These are phyloP conservation scores for Sebastes trivittatus DNA, from an alignment of 2,797 vertebrate species.

Conservation along the genomic window DNA sequence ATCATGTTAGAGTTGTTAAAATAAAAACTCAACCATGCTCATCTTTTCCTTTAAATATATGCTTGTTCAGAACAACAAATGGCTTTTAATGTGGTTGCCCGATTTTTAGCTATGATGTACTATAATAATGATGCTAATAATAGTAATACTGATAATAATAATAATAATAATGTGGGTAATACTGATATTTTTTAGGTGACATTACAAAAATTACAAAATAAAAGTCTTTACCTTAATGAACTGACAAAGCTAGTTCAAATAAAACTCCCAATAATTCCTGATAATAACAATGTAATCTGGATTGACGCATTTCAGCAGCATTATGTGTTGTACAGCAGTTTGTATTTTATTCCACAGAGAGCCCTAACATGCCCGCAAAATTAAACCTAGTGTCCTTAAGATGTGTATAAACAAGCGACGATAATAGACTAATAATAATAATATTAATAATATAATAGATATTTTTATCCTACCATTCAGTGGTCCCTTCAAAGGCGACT, in stretches of 20 bases:
- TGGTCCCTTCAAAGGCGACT: neutral
- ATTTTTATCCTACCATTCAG: neutral
- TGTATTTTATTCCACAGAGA: slow-evolving; percentile 9
- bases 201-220: neutral
- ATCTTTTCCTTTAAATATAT: neutral
- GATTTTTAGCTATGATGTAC: neutral
- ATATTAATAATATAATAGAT: neutral
- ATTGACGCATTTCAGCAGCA: neutral
- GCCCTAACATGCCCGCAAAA: neutral
- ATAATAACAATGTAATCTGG: neutral
- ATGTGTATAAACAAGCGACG: neutral
- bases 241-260: neutral
- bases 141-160: neutral
- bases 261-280: neutral
- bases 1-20: neutral
- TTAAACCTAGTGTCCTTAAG: neutral
- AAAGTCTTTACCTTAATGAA: neutral
- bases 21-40: neutral
- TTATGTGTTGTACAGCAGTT: neutral
- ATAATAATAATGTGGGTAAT: neutral
- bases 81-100: neutral
- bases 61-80: neutral
- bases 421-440: neutral
- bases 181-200: neutral
- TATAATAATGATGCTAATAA: neutral